Evolutionary conservation across 2,113 vertebrate genomes (phyloP).

Genomic region (Sylvia atricapilla): DNA sequence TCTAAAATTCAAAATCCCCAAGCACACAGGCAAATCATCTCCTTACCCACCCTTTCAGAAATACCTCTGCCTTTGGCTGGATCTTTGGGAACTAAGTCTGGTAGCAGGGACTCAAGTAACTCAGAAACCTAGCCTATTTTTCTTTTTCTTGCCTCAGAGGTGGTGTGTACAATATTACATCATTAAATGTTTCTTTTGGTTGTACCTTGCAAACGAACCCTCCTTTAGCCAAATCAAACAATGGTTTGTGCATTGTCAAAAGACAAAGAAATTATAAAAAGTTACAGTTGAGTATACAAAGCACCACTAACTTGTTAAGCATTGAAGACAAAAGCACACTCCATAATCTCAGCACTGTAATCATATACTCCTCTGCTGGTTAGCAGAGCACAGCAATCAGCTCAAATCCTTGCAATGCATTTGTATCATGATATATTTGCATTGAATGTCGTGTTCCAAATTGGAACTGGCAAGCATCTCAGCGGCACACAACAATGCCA

Average conservation of each 20-base stretch:
- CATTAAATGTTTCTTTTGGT: neutral
- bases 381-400: slow-evolving; percentile 5
- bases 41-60: neutral
- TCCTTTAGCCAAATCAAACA: neutral
- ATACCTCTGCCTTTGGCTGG: neutral
- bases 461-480: slow-evolving; percentile 64
- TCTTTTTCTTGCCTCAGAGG: neutral
- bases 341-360: neutral
- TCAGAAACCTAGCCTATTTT: neutral
- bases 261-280: neutral
- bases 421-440: slow-evolving; percentile 51
- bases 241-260: neutral
- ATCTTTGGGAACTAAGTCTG: neutral
- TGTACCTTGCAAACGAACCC: neutral
- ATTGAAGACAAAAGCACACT: neutral
- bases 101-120: neutral
- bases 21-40: neutral
- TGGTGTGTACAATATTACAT: neutral
- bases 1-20: neutral
- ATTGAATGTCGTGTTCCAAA: slow-evolving; percentile 60
- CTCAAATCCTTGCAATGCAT: neutral
- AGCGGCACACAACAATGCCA: slow-evolving; percentile 59
- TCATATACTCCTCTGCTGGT: neutral
- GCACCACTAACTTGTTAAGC: neutral
- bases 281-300: neutral